These are phyloP conservation scores for Cantharis flavilabris DNA, from an alignment of 2,888 invertebrate species.

Conservation along the genomic window DNA sequence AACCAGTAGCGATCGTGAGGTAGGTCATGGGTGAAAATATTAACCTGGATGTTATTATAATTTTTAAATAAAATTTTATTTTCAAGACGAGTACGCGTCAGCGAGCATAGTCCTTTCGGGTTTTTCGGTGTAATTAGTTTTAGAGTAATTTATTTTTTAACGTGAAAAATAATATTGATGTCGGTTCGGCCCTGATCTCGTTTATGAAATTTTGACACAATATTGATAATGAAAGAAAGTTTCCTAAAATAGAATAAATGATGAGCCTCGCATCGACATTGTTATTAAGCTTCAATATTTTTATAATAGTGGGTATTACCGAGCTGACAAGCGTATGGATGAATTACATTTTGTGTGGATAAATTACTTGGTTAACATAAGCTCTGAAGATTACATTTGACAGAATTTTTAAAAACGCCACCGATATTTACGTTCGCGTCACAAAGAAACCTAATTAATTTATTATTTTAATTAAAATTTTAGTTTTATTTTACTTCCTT, in stretches of 20 bases:
- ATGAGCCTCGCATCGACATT: neutral
- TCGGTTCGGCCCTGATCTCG: neutral
- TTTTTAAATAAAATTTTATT: no score
- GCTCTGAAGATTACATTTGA: neutral
- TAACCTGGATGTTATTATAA: no score
- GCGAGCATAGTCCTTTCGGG: no score
- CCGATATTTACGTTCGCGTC: neutral
- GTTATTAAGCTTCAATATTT: neutral
- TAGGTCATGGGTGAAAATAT: no score
- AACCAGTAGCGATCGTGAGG: no score
- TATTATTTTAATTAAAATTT: neutral
- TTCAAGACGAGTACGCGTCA: no score
- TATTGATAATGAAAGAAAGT: neutral
- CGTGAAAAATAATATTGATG: neutral
- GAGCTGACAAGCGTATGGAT: neutral
- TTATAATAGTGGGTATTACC: neutral
- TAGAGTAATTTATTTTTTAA: no score
- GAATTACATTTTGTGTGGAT: neutral
- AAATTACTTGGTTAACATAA: neutral
- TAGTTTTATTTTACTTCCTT: neutral
- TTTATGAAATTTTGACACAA: neutral
- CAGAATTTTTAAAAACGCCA: neutral
- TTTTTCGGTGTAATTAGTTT: no score
- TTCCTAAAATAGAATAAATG: neutral
- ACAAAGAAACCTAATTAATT: neutral